Evolutionary conservation across 2,797 vertebrate species (phyloP), one percentile per base, ranked within the genome.

Genomic region (Botia almorhae): DNA sequence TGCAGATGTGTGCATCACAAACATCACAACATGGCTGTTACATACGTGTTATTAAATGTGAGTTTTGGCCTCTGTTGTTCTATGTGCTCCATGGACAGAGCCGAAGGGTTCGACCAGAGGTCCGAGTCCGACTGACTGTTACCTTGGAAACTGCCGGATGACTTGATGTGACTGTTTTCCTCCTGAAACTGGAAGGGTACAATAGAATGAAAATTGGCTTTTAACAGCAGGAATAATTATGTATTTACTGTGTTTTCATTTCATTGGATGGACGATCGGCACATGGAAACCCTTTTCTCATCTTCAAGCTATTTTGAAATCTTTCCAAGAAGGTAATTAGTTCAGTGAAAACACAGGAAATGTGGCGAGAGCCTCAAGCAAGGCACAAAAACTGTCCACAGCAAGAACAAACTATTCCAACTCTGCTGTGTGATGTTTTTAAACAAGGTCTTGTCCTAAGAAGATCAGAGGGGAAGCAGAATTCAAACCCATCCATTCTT

Each of bases 31-130:
- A 11, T n/a, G 14, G 6, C 84, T 83, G 16, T 68, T 65, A 96
- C 36, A 69, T 94, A 98, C 97, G 91, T 95, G 92, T 97, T 96
- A 87, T 95, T 96, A 81, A 98, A 97, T 2, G 94, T 92, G 88
- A 98, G 94, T 86, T 93, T 96, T 23, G 97, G 95, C 90, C 96
- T 95, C 80, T 94, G 92, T 77, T 94, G 89, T 84, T 96, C 96
- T 50, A 93, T 78, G 21, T 92, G 93, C 76, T 96, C 96, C 75
- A 92, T 93, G 76, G 93, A 88, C 82, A 95, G 88, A 0, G 85
- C 84, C 63, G 91, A 90, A 23, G 94, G 86, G 81, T 96, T 91
- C 1, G 95, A 93, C 97, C 96, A 99, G 82, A 90, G 87, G 14
- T 96, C 95, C 1, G 92, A 89, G 83, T 97, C 97, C 11, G 95